Evolutionary conservation across 2,888 invertebrate species (phyloP).

Genomic region (Patella caerulea): DNA sequence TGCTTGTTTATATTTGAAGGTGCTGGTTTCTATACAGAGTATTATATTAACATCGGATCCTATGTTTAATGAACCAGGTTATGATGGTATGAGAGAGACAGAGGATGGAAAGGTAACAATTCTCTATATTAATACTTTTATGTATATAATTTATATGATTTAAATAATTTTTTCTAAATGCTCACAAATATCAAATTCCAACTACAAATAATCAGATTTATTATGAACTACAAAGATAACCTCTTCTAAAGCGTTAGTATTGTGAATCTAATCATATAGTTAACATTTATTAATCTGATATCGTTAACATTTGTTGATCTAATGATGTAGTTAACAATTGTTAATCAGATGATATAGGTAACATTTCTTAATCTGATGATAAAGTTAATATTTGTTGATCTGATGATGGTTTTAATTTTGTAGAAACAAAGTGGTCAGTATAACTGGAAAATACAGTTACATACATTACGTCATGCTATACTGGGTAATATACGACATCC

Average conservation of each 20-base stretch:
- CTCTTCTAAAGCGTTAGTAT: too few relatives aligned
- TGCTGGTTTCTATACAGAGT: conserved; percentile 43
- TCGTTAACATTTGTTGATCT: too few relatives aligned
- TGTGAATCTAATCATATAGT: too few relatives aligned
- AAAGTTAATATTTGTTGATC: too few relatives aligned
- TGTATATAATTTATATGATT: neutral
- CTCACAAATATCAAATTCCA: too few relatives aligned
- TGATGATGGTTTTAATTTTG: neutral
- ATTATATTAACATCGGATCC: conserved; percentile 41
- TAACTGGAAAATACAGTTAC: conserved; percentile 38
- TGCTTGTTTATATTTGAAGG: conserved; percentile 23
- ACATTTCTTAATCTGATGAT: too few relatives aligned
- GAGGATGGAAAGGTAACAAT: conserved; percentile 34
- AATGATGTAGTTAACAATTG: too few relatives aligned
- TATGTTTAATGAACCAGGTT: conserved; percentile 45
- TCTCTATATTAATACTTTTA: neutral
- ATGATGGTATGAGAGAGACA: conserved; percentile 36
- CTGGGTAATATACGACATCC: conserved; percentile 35
- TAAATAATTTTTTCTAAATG: too few relatives aligned
- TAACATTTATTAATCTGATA: too few relatives aligned
- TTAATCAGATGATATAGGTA: too few relatives aligned
- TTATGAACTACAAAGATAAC: too few relatives aligned
- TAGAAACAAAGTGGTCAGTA: conserved; percentile 37
- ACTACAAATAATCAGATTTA: too few relatives aligned
- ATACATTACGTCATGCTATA: conserved; percentile 40